Evolutionary conservation across 1,140 invertebrate genomes (phyloP), one percentile per base, ranked within the genome.

Genomic region (Drosophila kanapiae): DNA sequence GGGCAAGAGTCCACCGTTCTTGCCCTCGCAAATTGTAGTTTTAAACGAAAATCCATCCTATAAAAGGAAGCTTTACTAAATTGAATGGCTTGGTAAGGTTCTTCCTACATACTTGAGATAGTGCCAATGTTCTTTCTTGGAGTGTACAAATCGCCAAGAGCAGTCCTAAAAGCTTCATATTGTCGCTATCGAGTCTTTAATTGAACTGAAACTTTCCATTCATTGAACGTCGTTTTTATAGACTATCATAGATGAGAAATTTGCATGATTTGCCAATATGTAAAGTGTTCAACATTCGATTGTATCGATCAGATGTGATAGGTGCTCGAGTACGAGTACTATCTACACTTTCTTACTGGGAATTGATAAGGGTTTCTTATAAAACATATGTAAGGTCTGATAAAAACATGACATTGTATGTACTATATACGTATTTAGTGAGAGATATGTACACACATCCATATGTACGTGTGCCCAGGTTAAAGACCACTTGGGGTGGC

Each of bases 1-100:
- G 4, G 91, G 91, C 27, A 91, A 60, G 2, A 87, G 40, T 11
- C 54, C 76, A 5, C 86, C 91, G 59, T 91, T 69, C 61, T 84
- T 86, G 3, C 81, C 83, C 8, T 82, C 54, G 54, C 91, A 92
- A 4, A 87, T 69, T 1, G 81, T 29, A 3, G 81, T 76, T 53
- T 80, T 78, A 14, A 84, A 84, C 4, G 49, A 56, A 8, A 70
- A 63, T 14, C 74, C 85, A 35, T 72, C 62, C 84, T 88, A 48
- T 10, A 7, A 63, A 63, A 23, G 9, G 8, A 33, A 54, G 9
- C 23, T 16, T 33, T 11, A 14, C n/a, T 13, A 58, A 37, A 8
- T 29, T 27, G 1, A 1, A 29, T 38, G 31, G 11, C 27, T 27
- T 31, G 9, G 5, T 6, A 9, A 18, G 8, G 3, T 2, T 37